Base-by-base conservation (phyloP, 2,113 vertebrate species). In the Limnothrissa miodon region DNA sequence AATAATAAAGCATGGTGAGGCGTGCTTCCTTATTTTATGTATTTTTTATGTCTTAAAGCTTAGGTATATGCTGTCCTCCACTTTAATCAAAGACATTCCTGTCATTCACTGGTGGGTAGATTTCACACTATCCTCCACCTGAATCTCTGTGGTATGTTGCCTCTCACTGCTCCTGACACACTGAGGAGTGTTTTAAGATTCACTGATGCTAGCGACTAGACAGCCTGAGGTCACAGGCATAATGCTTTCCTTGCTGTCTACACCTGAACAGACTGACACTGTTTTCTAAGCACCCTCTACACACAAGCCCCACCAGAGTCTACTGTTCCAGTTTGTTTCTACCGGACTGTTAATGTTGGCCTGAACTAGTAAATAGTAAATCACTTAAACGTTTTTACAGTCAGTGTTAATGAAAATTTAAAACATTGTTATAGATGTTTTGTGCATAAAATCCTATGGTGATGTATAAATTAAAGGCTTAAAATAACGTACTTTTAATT, bases 101-200 rank as follows among this genome's bases (percentile, higher is more conserved):
- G 51, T 56, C 51, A 56, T 23, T 56, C 51, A 23, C 51, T 56
- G 51, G 51, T 56, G 21, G 51, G 36, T 29, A 74, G 11, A 36
- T 33, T 74, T 74, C 66, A 74, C 66, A 74, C 66, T 33, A 36
- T 74, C 33, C 33, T 33, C 59, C 59, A 29, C 29, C 29, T 36
- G 66, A 13, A 74, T 36, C 66, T 74, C 66, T 74, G 29, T 74
- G 66, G 66, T 33, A 11, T 74, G 66, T 74, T 74, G 66, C 66
- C 66, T 74, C 66, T 74, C 29, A 74, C 66, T 74, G 66, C 66
- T 36, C 11, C 66, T 19, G 29, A 74, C 29, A 74, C 33, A 36
- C 66, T 74, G 66, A 36, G 66, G 17, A 36, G 66, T 33, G 25
- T 36, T 74, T 36, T 36, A 33, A 74, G 66, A 39, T n/a, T n/a